Conservation (phyloP, 2,888 invertebrate genomes). For the Drepanosiphum platanoidis region DNA sequence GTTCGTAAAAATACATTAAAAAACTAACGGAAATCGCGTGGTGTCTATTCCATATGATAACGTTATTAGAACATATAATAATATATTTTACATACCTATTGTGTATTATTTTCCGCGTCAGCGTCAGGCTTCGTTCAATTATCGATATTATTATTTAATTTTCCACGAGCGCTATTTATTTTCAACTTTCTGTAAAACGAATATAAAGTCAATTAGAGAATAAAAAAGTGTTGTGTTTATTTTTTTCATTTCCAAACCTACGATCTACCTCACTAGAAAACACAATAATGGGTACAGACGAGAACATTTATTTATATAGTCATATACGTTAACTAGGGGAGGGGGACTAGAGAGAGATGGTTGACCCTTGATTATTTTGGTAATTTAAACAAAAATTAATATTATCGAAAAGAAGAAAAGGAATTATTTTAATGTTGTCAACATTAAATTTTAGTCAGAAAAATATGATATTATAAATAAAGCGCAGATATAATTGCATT, state of each 20-base stretch:
- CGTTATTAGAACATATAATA: background rate
- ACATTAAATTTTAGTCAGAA: too few species aligned
- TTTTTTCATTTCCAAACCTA: background rate
- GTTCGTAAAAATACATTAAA: background rate
- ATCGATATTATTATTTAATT: background rate
- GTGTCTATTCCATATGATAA: background rate
- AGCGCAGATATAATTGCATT: too few species aligned
- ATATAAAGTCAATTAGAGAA: conserved; percentile 52
- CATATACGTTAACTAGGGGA: too few species aligned
- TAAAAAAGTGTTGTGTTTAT: background rate
- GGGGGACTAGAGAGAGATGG: too few species aligned
- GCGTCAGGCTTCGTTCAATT: conserved; percentile 1
- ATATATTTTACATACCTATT: background rate
- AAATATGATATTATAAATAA: too few species aligned
- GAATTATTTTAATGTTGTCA: too few species aligned
- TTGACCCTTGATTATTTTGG: too few species aligned
- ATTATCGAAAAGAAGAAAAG: too few species aligned
- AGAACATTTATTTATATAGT: too few species aligned
- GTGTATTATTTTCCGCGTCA: background rate
- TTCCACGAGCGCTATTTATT: background rate
- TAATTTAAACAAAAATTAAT: too few species aligned
- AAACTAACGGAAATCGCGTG: background rate
- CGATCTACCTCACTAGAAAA: too few species aligned
- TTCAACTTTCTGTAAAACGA: conserved; percentile 27
- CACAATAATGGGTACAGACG: too few species aligned